Percentiles rank a stretch among this genome's conserved stretches.
These are phyloP conservation scores for Phoxinus phoxinus DNA, from an alignment of 2,113 vertebrate genomes.

Conservation along the genomic window DNA sequence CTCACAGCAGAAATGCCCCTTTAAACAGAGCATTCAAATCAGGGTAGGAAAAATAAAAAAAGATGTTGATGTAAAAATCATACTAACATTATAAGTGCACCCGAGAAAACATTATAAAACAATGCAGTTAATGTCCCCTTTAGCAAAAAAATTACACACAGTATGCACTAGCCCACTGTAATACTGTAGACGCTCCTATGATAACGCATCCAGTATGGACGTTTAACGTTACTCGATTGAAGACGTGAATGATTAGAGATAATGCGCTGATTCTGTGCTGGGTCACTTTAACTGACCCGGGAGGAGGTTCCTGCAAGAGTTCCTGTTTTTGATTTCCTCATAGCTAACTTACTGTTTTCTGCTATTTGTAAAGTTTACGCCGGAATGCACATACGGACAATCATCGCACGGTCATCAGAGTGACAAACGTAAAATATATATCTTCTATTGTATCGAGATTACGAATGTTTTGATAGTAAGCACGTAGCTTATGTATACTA, in stretches of 20 bases:
- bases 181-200: too few species aligned
- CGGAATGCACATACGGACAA: not conserved
- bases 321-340: constrained; percentile 1
- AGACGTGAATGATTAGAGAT: not conserved
- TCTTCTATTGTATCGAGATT: not conserved
- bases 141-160: too few species aligned
- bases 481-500: not conserved
- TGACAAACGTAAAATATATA: not conserved
- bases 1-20: too few species aligned
- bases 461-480: not conserved
- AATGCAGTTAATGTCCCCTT: too few species aligned
- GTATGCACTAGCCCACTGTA: too few species aligned
- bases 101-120: too few species aligned
- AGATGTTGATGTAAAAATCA: too few species aligned
- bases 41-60: too few species aligned
- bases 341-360: not conserved
- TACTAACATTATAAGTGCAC: too few species aligned
- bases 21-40: too few species aligned
- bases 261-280: not conserved
- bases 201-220: not conserved
- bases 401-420: not conserved
- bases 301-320: constrained; percentile 6
- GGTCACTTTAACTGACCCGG: constrained; percentile 4
- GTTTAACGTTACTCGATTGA: not conserved
- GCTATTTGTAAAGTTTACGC: not conserved